These are phyloP conservation scores for Anthophora plumipes DNA, from an alignment of 2,888 invertebrate species.

Conservation along the genomic window DNA sequence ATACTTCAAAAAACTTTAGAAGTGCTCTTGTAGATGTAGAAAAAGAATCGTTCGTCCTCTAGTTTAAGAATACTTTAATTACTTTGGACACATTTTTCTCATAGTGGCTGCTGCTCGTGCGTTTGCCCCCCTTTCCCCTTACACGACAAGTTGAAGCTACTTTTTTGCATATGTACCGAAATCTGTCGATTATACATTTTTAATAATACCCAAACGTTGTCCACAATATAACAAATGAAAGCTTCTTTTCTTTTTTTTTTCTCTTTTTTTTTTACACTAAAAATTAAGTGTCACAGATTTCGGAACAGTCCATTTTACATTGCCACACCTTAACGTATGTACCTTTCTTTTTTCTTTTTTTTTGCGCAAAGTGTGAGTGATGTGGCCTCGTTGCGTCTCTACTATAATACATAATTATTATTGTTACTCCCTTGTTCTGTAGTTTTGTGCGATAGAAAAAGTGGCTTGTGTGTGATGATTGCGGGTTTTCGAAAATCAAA, in stretches of 20 bases:
- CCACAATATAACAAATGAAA: background rate
- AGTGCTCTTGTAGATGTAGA: slow-evolving; percentile 29
- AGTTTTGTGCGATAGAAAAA: slow-evolving; percentile 69
- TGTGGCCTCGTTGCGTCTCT: slow-evolving; percentile 77
- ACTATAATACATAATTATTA: slow-evolving; percentile 84
- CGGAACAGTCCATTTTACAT: slow-evolving; percentile 62
- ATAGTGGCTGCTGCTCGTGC: slow-evolving; percentile 65
- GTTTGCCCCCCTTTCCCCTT: slow-evolving; percentile 19
- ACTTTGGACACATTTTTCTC: slow-evolving; percentile 34
- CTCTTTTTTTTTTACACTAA: no score
- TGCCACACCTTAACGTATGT: slow-evolving; percentile 60
- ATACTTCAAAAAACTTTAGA: background rate
- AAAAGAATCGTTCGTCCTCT: slow-evolving; percentile 70
- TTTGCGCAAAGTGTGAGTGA: slow-evolving; percentile 81
- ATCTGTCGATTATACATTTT: slow-evolving; percentile 54
- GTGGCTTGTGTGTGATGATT: slow-evolving; percentile 68
- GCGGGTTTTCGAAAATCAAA: slow-evolving; percentile 70
- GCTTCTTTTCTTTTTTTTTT: background rate
- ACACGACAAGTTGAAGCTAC: slow-evolving; percentile 52
- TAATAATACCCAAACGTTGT: no score
- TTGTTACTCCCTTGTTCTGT: slow-evolving; percentile 75
- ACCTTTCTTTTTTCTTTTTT: slow-evolving; percentile 65
- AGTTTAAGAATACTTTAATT: slow-evolving; percentile 9
- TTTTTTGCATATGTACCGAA: slow-evolving; percentile 60
- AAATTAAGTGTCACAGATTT: slow-evolving; percentile 60